Evolutionary conservation across 2,888 invertebrate genomes (phyloP), one percentile per base, ranked within the genome.

Genomic region (Rhingia rostrata): DNA sequence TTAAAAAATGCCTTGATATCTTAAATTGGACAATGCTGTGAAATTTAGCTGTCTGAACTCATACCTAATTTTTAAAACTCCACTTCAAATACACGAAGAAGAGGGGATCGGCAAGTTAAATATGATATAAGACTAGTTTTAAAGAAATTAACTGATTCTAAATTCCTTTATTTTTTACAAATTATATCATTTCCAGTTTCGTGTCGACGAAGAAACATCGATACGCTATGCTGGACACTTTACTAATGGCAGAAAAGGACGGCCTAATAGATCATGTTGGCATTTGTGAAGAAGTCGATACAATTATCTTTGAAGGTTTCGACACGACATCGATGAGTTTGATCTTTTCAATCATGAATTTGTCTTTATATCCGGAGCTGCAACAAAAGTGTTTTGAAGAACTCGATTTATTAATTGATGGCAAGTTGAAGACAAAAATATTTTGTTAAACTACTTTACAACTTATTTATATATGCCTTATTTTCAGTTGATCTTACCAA

Each of bases 211-310:
- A 87, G 9, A 88, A 88, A 35, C 79, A 87, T 61, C 88, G 88
- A 2, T 89, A 88, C 33, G 88, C 89, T 4, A 89, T 89, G 88
- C 60, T 89, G 56, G 89, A 89, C 54, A 89, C 88, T 4, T 67
- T 89, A 61, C 67, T 89, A 4, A 66, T 83, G 7, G 88, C 89
- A 0, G 88, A 89, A 63, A 86, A 85, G 22, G 87, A 89, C 33
- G 88, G 88, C 0, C 86, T 87, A 0, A 89, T 89, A 9, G 87
- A 89, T 80, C 88, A 89, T 63, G 78, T 92, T n/a, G 93, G 93
- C 60, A 93, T 95, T 9, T 91, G 94, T 74, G 94, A 95, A 88
- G 94, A 95, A 91, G 94, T 95, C 0, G 94, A 95, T 84, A 95
- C 95, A 0, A 94, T 95, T 87, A 94, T 95, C 93, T 95, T 63